These are phyloP conservation scores for Scaptomyza polygonia DNA, from an alignment of 2,888 invertebrate genomes.

Conservation along the genomic window DNA sequence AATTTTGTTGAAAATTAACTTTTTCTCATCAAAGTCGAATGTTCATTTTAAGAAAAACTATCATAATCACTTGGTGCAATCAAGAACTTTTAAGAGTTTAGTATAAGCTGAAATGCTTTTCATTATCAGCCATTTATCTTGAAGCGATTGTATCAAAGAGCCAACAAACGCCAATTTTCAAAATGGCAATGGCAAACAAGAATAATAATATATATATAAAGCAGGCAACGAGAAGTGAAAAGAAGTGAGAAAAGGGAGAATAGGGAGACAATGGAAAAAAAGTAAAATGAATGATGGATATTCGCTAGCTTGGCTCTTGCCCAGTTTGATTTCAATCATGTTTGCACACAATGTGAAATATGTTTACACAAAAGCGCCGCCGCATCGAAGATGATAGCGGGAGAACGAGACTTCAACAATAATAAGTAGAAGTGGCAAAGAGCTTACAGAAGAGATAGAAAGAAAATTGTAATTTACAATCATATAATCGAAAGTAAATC, in stretches of 20 bases:
- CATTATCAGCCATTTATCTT: too few species aligned
- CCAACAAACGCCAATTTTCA: neutral
- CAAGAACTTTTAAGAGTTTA: too few species aligned
- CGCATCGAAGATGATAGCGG: neutral
- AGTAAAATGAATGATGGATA: slow-evolving; percentile 9
- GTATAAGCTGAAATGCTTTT: too few species aligned
- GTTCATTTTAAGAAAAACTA: too few species aligned
- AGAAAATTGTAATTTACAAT: neutral
- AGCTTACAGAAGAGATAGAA: neutral
- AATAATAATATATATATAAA: too few species aligned
- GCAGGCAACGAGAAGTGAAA: neutral
- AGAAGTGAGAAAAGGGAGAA: neutral
- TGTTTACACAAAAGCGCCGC: slow-evolving; percentile 6
- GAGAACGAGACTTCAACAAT: neutral
- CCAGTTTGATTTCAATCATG: slow-evolving; percentile 48
- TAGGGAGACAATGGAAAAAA: slow-evolving; percentile 4
- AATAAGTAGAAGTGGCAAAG: neutral
- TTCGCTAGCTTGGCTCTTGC: slow-evolving; percentile 6
- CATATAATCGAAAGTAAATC: neutral
- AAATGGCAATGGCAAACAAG: too few species aligned
- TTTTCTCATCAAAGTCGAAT: neutral
- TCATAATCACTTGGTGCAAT: too few species aligned
- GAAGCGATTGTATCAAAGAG: neutral
- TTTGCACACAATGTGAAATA: slow-evolving; percentile 34
- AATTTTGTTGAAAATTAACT: too few species aligned